Percentiles rank a stretch among this genome's conserved stretches.
These are phyloP conservation scores for Dolichomitus sp. DNA, from an alignment of 2,888 invertebrate species.

Conservation along the genomic window DNA sequence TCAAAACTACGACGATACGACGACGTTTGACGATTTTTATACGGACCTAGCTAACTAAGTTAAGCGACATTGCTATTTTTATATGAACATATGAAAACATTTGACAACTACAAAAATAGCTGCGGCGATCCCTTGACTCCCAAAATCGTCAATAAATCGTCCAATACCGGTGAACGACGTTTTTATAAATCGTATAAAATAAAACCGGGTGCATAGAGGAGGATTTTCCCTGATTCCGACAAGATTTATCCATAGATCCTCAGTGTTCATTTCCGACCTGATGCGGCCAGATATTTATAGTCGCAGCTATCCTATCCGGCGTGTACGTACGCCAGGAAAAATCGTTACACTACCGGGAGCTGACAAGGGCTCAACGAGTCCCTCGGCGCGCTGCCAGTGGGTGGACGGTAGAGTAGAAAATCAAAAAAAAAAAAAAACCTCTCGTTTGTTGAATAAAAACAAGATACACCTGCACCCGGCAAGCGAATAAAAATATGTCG, in stretches of 20 bases:
- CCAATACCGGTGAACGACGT: not conserved
- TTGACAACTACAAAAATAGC: not conserved
- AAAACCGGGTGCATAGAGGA: constrained; percentile 9
- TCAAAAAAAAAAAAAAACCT: constrained; percentile 15
- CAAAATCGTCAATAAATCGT: constrained; percentile 2
- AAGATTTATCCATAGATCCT: constrained; percentile 53
- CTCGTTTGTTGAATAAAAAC: constrained; percentile 41
- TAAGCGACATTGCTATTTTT: not conserved
- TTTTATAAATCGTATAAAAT: constrained; percentile 20
- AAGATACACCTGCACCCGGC: constrained; percentile 19
- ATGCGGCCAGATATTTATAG: constrained; percentile 54
- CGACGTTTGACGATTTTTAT: too few relatives aligned
- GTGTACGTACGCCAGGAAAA: constrained; percentile 36
- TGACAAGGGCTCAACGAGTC: constrained; percentile 61
- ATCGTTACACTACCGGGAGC: constrained; percentile 56
- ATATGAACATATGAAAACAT: not conserved
- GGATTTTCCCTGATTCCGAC: constrained; percentile 48
- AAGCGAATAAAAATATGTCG: constrained; percentile 37
- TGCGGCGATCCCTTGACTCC: not conserved
- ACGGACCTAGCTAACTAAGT: too few relatives aligned
- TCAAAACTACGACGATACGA: too few relatives aligned
- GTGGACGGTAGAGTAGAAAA: not conserved
- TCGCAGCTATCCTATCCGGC: constrained; percentile 40
- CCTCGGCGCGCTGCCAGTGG: constrained; percentile 43
- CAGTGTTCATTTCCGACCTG: constrained; percentile 50